Conservation (phyloP, 2,797 vertebrate species). For the Cryptoblepharus egeriae region DNA sequence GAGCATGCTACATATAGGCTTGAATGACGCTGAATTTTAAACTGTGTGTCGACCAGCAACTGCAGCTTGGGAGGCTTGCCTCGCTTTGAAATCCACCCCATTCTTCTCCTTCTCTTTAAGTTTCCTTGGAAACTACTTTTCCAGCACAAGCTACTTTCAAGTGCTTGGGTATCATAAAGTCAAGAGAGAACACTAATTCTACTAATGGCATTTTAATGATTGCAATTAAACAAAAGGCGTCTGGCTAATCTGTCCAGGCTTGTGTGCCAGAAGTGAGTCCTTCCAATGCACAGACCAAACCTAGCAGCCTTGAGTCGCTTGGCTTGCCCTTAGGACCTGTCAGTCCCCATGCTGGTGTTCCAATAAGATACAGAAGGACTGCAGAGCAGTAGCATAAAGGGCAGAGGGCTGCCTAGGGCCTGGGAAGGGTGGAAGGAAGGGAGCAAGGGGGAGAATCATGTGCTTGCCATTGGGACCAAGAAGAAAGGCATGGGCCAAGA, state of each 20-base stretch:
- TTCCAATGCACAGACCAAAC: conserved; percentile 45
- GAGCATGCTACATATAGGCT: not conserved
- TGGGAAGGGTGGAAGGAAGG: not conserved
- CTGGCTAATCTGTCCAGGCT: conserved; percentile 28
- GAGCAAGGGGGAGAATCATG: not conserved
- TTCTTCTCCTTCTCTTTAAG: not conserved
- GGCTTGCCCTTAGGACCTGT: conserved; percentile 61
- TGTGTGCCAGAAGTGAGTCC: conserved; percentile 43
- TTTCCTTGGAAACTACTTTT: not conserved
- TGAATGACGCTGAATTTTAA: not conserved
- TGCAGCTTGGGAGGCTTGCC: not conserved
- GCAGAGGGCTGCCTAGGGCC: too few relatives aligned
- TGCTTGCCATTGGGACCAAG: not conserved
- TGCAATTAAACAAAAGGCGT: conserved; percentile 59
- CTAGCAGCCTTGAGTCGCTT: conserved; percentile 53
- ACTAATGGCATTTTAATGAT: conserved; percentile 76
- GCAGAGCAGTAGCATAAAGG: too few relatives aligned
- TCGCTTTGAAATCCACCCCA: not conserved
- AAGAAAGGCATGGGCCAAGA: too few relatives aligned
- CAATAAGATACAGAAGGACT: not conserved
- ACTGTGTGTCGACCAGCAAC: not conserved
- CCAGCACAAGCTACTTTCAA: conserved; percentile 39
- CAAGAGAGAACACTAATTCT: conserved; percentile 52
- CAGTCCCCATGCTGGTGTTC: conserved; percentile 31
- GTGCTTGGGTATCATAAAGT: conserved; percentile 21